phyloP scores from a whole-genome alignment of 2,888 invertebrate genomes.

The Cancer borealis region DNA sequence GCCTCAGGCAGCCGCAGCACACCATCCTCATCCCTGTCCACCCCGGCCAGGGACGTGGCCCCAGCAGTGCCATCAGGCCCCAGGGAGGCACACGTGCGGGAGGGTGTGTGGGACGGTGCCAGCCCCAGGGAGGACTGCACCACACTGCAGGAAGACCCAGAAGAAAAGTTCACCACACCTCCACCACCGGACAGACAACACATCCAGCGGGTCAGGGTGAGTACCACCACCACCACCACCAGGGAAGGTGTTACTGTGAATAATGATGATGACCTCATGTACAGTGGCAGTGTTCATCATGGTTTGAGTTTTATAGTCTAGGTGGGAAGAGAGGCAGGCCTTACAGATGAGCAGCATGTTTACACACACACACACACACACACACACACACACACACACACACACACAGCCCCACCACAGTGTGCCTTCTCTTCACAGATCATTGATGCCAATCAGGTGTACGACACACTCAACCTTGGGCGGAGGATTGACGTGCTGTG shows the following conservation, averaged over 20 bases:
- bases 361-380: background rate
- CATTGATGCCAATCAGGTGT: conserved; percentile 83
- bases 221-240: conserved; percentile 75
- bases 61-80: background rate
- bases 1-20: conserved; percentile 65
- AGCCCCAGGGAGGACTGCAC: conserved; percentile 57
- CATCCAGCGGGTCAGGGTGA: conserved; percentile 83
- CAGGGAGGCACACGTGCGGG: conserved; percentile 54
- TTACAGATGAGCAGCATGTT: too few species aligned
- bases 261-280: background rate
- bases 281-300: background rate
- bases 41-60: conserved; percentile 63
- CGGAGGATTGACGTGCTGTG: conserved; percentile 95
- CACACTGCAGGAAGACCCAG: conserved; percentile 68
- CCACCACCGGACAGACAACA: conserved; percentile 68
- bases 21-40: conserved; percentile 64
- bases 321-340: background rate
- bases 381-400: background rate
- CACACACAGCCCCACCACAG: background rate
- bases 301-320: background rate
- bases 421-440: conserved; percentile 61
- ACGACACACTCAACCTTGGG: conserved; percentile 94
- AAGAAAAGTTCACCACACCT: conserved; percentile 70
- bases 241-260: background rate
- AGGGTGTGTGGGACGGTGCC: conserved; percentile 56